Base-by-base conservation (phyloP, 2,113 vertebrate genomes). In the Bothrops jararaca region DNA sequence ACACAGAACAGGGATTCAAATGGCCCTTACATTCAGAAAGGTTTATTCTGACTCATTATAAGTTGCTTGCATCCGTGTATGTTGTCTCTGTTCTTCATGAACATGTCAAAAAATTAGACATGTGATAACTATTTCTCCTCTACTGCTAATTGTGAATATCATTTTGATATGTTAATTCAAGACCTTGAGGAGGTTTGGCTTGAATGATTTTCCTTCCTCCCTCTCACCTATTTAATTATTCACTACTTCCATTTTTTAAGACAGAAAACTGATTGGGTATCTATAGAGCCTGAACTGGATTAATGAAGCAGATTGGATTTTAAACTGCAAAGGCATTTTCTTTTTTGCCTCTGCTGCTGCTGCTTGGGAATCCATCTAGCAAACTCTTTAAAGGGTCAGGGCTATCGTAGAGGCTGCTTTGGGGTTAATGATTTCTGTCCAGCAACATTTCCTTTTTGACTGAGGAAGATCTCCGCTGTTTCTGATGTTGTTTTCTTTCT, bases 291-390 rank as follows among this genome's bases (percentile, higher is more conserved):
- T 53, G 93, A 64, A 94, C 88, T 93, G 85, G 86, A 91, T 95
- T 96, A 96, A 93, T 85, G 93, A 39, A 96, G 94, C 86, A 96
- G 89, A 96, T 95, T 90, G 74, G 88, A 94, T 96, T 95, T 94
- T 94, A 94, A 95, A 91, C 56, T 92, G 42, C 92, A 89, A 24
- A 91, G 89, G 48, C 86, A 92, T 95, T 29, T 74, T 45, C 89
- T 0, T 1, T 93, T 96, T 96, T 90, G 24, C 86, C 86, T 94
- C 89, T 60, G 10, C 92, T 58, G 86, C 2, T 95, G 86, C 2
- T 95, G 91, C 56, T 2, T 89, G 56, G 92, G 26, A 95, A 96
- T 94, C 90, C 94, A 85, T 90, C n/a, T 93, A 93, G 9, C 10
- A 94, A 92, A 85, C 1, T 88, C 52, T 39, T 91, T 0, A 87